A percentile compares a stretch with the other conserved stretches of the same genome.
These are phyloP conservation scores for Corella eumyota DNA, from an alignment of 23 tunicate species.

Conservation along the genomic window DNA sequence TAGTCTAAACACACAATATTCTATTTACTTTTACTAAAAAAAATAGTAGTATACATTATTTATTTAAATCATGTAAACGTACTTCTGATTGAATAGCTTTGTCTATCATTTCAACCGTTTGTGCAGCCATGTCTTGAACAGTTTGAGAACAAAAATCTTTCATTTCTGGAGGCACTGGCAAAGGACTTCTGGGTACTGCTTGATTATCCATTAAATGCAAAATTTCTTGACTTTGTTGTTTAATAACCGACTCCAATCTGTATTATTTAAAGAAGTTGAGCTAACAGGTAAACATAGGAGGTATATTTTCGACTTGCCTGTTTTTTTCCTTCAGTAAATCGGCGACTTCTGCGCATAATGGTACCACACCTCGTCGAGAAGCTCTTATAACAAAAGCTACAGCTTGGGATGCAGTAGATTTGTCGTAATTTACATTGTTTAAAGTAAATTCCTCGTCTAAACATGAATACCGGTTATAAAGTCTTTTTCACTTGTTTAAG, in stretches of 20 bases:
- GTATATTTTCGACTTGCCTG: no score
- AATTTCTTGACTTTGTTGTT: slow-evolving; percentile 35
- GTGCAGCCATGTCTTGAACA: slow-evolving; percentile 55
- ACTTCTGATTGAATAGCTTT: slow-evolving; percentile 45
- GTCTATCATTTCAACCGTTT: slow-evolving; percentile 33
- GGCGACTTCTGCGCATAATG: slow-evolving; percentile 84
- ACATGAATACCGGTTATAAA: no score
- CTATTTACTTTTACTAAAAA: no score
- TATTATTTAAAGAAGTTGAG: neutral
- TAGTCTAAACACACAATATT: no score
- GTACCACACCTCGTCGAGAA: slow-evolving; percentile 70
- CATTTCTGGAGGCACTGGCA: slow-evolving; percentile 44
- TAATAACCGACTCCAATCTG: slow-evolving; percentile 23
- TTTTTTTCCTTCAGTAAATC: slow-evolving; percentile 59
- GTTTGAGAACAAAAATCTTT: slow-evolving; percentile 55
- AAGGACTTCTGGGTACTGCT: slow-evolving; percentile 23
- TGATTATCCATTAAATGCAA: slow-evolving; percentile 21
- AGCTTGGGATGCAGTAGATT: slow-evolving; percentile 77
- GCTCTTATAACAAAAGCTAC: slow-evolving; percentile 87
- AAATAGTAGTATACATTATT: no score
- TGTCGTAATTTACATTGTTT: slow-evolving; percentile 40
- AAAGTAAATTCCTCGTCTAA: slow-evolving; percentile 58
- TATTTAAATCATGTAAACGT: no score
- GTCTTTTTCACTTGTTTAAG: no score
- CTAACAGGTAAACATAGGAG: no score